A percentile compares a stretch with the other conserved stretches of the same genome.
Evolutionary conservation across 2,113 vertebrate genomes (phyloP).

Genomic region (Nannospalax galili): DNA sequence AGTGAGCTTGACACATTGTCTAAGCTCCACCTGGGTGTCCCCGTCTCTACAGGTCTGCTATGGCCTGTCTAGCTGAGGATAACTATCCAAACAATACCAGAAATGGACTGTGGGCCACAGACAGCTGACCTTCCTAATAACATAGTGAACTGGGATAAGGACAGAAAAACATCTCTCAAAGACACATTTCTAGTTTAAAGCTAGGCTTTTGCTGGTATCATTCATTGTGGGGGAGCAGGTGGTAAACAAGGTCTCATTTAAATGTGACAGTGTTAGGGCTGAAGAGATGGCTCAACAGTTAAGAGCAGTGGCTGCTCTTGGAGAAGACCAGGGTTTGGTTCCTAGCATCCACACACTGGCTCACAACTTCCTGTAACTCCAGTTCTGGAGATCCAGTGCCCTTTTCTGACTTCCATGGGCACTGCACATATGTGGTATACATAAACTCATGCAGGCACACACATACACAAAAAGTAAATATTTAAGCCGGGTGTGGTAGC

Average conservation of each 20-base stretch:
- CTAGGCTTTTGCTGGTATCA: background rate
- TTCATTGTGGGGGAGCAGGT: background rate
- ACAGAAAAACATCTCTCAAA: constrained; percentile 23
- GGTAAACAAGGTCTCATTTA: background rate
- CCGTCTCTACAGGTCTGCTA: background rate
- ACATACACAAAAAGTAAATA: no score
- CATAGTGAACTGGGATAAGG: background rate
- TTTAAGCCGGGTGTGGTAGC: no score
- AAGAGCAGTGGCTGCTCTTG: no score
- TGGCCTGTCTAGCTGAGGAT: rapidly evolving
- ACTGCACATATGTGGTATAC: no score
- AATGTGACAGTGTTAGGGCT: no score
- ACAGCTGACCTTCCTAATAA: background rate
- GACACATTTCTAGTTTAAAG: background rate
- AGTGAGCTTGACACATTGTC: background rate
- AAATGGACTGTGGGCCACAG: background rate
- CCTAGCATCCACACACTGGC: no score
- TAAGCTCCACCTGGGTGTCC: background rate
- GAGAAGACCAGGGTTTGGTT: no score
- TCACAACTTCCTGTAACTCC: no score
- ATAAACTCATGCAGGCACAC: no score
- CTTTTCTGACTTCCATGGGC: no score
- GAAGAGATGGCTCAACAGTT: no score
- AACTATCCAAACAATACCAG: background rate
- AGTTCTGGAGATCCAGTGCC: no score